These are phyloP conservation scores for Cololabis saira DNA, from an alignment of 2,113 vertebrate species.

Conservation along the genomic window DNA sequence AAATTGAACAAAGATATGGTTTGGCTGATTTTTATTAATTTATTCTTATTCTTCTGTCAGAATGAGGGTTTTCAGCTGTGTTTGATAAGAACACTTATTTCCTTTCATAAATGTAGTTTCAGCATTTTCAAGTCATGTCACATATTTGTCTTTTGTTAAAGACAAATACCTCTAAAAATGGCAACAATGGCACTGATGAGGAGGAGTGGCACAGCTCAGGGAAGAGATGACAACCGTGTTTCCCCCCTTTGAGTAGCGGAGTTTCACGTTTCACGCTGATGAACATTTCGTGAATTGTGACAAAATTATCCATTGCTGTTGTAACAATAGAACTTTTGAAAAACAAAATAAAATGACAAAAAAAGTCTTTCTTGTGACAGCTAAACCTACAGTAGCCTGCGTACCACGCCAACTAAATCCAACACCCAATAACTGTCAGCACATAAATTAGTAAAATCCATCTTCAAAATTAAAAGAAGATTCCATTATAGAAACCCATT, in stretches of 20 bases:
- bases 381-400: slow-evolving; percentile 1
- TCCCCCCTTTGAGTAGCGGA: background rate
- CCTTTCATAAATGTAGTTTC: background rate
- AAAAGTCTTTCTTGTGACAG: slow-evolving; percentile 12
- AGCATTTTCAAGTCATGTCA: background rate
- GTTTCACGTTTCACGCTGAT: slow-evolving; percentile 13
- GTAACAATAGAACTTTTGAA: slow-evolving; percentile 12
- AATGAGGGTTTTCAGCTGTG: background rate
- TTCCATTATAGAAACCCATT: slow-evolving; percentile 46
- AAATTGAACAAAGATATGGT: background rate
- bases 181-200: slow-evolving; percentile 26
- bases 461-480: slow-evolving; percentile 30
- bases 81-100: slow-evolving; percentile 7
- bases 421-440: slow-evolving; percentile 25
- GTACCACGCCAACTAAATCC: slow-evolving; percentile 9
- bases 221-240: slow-evolving; percentile 5
- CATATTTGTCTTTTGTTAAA: slow-evolving; percentile 2
- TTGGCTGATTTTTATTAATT: too few species aligned
- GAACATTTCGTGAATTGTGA: slow-evolving; percentile 3
- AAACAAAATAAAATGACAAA: background rate
- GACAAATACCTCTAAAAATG: slow-evolving; percentile 11
- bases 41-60: background rate
- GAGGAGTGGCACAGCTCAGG: slow-evolving; percentile 11
- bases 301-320: slow-evolving; percentile 9
- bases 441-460: slow-evolving; percentile 26